Evolutionary conservation across 2,888 invertebrate species (phyloP).

Genomic region (Trissolcus japonicus): DNA sequence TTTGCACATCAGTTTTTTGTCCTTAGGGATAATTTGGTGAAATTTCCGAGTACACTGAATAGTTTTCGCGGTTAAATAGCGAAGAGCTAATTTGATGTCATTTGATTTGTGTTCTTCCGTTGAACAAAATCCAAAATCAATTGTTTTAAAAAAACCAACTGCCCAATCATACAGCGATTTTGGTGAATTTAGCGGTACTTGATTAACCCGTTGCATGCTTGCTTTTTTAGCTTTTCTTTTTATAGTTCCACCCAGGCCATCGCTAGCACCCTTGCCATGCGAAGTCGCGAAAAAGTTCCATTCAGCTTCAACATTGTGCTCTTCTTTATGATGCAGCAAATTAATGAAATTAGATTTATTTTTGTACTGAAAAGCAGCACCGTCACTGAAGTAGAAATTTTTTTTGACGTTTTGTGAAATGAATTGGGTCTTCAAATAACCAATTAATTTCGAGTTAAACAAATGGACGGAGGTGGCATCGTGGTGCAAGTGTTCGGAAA

Average conservation of each 20-base stretch:
- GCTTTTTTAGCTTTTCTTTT: constrained; percentile 40
- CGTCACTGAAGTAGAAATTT: constrained; percentile 21
- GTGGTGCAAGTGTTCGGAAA: constrained; percentile 27
- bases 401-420: constrained; percentile 16
- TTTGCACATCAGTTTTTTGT: no score
- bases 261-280: constrained; percentile 41
- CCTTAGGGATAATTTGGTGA: constrained; percentile 18
- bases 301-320: constrained; percentile 22
- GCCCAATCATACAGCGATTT: constrained; percentile 46
- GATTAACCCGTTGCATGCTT: constrained; percentile 35
- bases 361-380: constrained; percentile 28
- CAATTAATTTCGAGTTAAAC: constrained; percentile 19
- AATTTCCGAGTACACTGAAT: constrained; percentile 27
- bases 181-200: constrained; percentile 33
- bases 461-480: constrained; percentile 22
- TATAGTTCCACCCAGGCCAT: constrained; percentile 31
- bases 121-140: constrained; percentile 40
- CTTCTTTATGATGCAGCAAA: constrained; percentile 13
- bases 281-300: constrained; percentile 49
- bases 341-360: constrained; percentile 27
- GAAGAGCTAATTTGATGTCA: constrained; percentile 15
- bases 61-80: constrained; percentile 29
- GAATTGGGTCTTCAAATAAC: constrained; percentile 17
- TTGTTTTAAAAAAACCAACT: constrained; percentile 36
- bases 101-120: constrained; percentile 28